Evolutionary conservation across 2,888 invertebrate genomes (phyloP), one percentile per base, ranked within the genome.

Genomic region (Lithophane socia): DNA sequence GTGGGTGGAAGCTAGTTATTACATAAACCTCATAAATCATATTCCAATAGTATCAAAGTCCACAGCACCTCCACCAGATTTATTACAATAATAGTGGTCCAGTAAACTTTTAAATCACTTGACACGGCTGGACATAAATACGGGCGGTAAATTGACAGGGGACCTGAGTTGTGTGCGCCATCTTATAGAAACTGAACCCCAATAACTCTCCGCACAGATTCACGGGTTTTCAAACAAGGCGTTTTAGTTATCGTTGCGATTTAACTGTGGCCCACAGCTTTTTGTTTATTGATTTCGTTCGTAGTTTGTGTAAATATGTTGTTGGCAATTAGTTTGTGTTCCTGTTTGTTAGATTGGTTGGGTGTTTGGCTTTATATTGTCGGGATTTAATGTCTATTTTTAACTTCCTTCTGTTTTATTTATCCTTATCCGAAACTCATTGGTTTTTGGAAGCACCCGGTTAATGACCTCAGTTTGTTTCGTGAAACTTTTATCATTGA

Each of bases 141-240:
- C 89, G 77, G 88, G 80, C 89, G 90, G 90, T 92, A 93, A 94
- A 94, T 94, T 94, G 94, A 94, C 94, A 92, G 88, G 92, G 93
- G 94, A 88, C 90, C 90, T 89, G 91, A 93, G 92, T 94, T 94
- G 94, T 94, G 91, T 92, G 87, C 86, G 89, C 91, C 93, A 91
- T 93, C 93, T 94, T 92, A 92, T 90, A 90, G 93, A 86, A 90
- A 91, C 87, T 90, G 90, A 90, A 94, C 94, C 95, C 93, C 92
- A 92, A 95, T 95, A 95, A 94, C 87, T 94, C 94, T 92, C 85
- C 69, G 79, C 84, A 85, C 89, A 91, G 92, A 93, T 94, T 94
- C 94, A 94, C 92, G 93, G 92, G 92, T 92, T 93, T 92, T 90
- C 92, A 91, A 93, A 94, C 92, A 90, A 90, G 84, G 92, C 89